phyloP scores from a whole-genome alignment of 2,888 invertebrate genomes.

The Dorcus parallelipipedus region DNA sequence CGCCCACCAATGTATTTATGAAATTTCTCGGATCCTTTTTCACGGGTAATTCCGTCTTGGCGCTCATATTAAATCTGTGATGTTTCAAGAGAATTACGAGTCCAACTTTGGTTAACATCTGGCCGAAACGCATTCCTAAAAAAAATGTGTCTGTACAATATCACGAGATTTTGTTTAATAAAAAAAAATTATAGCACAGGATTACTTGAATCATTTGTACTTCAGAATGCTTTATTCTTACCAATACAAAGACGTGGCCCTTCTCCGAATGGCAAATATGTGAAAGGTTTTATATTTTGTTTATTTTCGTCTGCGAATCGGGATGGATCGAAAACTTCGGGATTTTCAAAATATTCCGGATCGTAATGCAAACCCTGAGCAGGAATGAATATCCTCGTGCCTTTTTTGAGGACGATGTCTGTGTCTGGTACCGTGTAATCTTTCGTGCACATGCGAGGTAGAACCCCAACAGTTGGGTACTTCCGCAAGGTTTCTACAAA shows the following conservation, averaged over 20 bases:
- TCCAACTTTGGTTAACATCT: too few species aligned
- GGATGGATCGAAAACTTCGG: conserved; percentile 9
- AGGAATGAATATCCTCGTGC: background rate
- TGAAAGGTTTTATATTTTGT: conserved; percentile 1
- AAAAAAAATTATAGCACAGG: too few species aligned
- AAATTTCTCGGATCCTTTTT: too few species aligned
- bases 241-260: conserved; percentile 13
- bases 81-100: too few species aligned
- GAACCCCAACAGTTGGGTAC: conserved; percentile 3
- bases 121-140: too few species aligned
- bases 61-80: too few species aligned
- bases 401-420: conserved; percentile 4
- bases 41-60: too few species aligned
- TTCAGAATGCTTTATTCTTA: background rate
- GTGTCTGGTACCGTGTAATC: conserved; percentile 5
- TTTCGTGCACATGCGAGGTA: conserved; percentile 6
- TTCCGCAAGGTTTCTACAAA: conserved; percentile 23
- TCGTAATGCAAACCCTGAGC: conserved; percentile 7
- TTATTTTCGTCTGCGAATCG: conserved; percentile 13
- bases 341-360: conserved; percentile 8
- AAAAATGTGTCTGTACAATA: background rate
- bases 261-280: conserved; percentile 12
- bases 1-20: too few species aligned
- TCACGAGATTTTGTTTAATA: too few species aligned
- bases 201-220: too few species aligned